Conservation (phyloP, 2,797 vertebrate species). For the Falco berigora region DNA sequence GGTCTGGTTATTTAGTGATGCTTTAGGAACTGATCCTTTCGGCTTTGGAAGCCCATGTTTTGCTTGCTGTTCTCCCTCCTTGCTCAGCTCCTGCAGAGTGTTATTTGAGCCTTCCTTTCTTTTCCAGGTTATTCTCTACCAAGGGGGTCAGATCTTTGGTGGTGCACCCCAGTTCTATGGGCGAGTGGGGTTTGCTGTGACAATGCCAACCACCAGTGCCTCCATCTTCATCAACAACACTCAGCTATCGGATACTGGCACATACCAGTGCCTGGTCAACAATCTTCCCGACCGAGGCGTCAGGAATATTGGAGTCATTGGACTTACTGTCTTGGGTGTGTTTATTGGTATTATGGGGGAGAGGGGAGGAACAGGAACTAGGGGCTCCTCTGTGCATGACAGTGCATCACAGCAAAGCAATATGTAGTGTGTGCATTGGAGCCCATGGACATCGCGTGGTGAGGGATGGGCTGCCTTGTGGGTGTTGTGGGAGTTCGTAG, state of each 20-base stretch:
- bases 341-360: not conserved
- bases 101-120: slow-evolving; percentile 49
- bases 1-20: not conserved
- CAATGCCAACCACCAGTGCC: slow-evolving; percentile 98
- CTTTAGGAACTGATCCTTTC: not conserved
- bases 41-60: not conserved
- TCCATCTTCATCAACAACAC: slow-evolving; percentile 99
- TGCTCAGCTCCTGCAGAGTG: not conserved
- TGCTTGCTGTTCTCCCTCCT: not conserved
- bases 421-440: not conserved
- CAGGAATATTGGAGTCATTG: slow-evolving; percentile 93
- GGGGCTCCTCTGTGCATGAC: not conserved
- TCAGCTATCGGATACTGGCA: slow-evolving; percentile 95
- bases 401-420: not conserved
- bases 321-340: slow-evolving; percentile 94
- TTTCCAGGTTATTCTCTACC: slow-evolving; percentile 94
- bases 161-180: slow-evolving; percentile 89
- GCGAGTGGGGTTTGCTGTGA: slow-evolving; percentile 91
- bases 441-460: not conserved
- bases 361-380: not conserved
- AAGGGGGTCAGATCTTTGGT: slow-evolving; percentile 94
- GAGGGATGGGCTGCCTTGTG: not conserved
- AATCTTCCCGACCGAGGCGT: slow-evolving; percentile 93
- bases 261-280: slow-evolving; percentile 99
- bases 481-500: not conserved